phyloP scores from a whole-genome alignment of 2,888 invertebrate species.

The Tipula helvola region DNA sequence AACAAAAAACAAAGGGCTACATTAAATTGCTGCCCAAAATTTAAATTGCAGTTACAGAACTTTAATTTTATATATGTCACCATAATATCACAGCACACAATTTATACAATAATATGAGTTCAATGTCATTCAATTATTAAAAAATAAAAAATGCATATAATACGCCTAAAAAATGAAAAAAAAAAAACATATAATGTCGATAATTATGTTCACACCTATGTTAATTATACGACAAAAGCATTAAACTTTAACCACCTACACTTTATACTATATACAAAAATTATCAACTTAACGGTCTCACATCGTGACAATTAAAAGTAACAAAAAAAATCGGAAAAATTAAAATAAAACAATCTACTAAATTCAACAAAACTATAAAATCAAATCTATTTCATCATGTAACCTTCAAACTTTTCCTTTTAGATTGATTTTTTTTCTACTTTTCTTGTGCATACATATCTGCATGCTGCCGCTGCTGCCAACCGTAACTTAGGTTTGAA shows the following conservation, averaged over 20 bases:
- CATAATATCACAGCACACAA: no score
- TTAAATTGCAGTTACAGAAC: no score
- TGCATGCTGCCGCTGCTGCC: neutral
- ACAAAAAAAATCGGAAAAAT: neutral
- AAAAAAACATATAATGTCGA: neutral
- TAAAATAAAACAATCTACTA: neutral
- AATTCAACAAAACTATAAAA: neutral
- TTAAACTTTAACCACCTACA: neutral
- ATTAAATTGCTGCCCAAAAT: no score
- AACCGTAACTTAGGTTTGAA: neutral
- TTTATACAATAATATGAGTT: neutral
- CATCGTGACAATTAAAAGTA: constrained; percentile 7
- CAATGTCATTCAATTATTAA: neutral
- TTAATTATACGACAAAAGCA: neutral
- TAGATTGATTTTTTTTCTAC: neutral
- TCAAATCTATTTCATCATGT: neutral
- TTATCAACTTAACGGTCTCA: neutral
- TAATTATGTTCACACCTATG: neutral
- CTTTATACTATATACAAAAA: neutral
- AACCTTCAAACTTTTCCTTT: constrained; percentile 10
- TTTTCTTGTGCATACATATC: neutral
- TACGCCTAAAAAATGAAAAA: neutral
- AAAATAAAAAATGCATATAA: neutral
- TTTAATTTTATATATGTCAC: no score
- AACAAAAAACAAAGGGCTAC: no score